Base-by-base conservation (phyloP, 1,140 invertebrate species). In the Campoletis sonorensis region DNA sequence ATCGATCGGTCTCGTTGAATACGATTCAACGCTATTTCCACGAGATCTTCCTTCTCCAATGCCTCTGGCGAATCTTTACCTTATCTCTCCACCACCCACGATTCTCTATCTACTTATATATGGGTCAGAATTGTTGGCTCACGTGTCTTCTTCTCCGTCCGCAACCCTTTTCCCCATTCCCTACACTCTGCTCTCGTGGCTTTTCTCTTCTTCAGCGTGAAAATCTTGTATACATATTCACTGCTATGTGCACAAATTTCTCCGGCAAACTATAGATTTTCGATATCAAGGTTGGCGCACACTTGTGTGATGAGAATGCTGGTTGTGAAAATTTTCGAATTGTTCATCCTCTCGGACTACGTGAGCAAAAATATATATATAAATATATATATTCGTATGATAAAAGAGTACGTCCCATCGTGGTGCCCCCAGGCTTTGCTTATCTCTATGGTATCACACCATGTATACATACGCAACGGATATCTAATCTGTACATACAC, bases 121-220 rank as follows among this genome's bases (percentile, higher is more conserved):
- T 54, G 51, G 18, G 51, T 54, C 51, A 54, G n/a, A 54, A 54
- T 54, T 54, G 51, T 54, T 54, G 51, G 51, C 51, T 54, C 51
- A 54, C n/a, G 51, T 1, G 51, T n/a, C n/a, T 54, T 8, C 1
- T 54, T 54, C 51, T 1, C 8, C 40, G n/a, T 11, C 40, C 1
- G 40, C 40, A n/a, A 54, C 51, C 16, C n/a, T 21, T 54, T 54
- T 21, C 11, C 7, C 11, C 51, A 54, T 15, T 54, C 15, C 49
- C 49, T 15, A 16, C 49, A 4, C 37, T 37, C 37, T 10, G 37
- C 40, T 45, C 8, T 13, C 8, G 40, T 45, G 11, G 11, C 40
- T 45, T 45, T 45, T 45, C 40, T 45, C 8, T 54, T 54, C 18
- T n/a, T 21, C 16, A 54, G 51, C n/a, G n/a, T n/a, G 18, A 54